Evolutionary conservation across 30 jellyfish, hydroid and myxozoan genomes (phyloP).

Genomic region (Pelagia noctiluca): DNA sequence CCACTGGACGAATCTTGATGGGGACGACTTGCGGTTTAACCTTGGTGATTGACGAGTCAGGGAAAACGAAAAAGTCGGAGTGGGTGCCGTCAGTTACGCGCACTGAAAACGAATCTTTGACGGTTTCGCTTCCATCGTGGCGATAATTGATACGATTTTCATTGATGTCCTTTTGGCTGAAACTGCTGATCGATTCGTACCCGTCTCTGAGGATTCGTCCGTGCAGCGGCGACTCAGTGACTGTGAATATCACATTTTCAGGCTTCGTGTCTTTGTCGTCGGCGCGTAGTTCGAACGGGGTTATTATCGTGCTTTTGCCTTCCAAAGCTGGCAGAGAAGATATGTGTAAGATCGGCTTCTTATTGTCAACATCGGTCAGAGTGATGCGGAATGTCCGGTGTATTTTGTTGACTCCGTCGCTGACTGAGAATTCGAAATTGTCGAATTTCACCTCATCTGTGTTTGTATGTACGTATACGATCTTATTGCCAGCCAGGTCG

Average conservation of each 20-base stretch:
- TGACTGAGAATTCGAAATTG: slow-evolving; percentile 93
- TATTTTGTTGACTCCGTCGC: slow-evolving; percentile 91
- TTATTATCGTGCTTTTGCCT: slow-evolving; percentile 73
- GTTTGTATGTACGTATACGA: slow-evolving; percentile 88
- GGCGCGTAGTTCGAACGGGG: slow-evolving; percentile 94
- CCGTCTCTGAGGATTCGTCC: slow-evolving; percentile 79
- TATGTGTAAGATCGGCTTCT: slow-evolving; percentile 72
- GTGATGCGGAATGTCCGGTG: slow-evolving; percentile 91
- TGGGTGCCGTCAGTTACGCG: slow-evolving; percentile 82
- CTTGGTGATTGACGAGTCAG: slow-evolving; percentile 62
- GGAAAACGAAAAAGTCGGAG: slow-evolving; percentile 79
- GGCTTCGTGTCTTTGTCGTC: slow-evolving; percentile 88
- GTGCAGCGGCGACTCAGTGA: slow-evolving; percentile 80
- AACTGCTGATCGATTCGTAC: slow-evolving; percentile 5
- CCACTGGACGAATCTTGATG: slow-evolving; percentile 72
- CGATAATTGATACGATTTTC: slow-evolving; percentile 81
- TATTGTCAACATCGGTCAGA: slow-evolving; percentile 80
- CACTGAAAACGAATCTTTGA: slow-evolving; percentile 77
- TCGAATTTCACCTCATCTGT: slow-evolving; percentile 89
- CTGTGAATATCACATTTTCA: slow-evolving; percentile 49
- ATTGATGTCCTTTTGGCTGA: slow-evolving; percentile 85
- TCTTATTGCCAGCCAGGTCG: slow-evolving; percentile 90
- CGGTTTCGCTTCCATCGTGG: slow-evolving; percentile 87
- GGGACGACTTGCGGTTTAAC: slow-evolving; percentile 58
- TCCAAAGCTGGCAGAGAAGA: slow-evolving; percentile 75